phyloP scores from a whole-genome alignment of 2,888 invertebrate species.

The Sphecodes monilicornis region DNA sequence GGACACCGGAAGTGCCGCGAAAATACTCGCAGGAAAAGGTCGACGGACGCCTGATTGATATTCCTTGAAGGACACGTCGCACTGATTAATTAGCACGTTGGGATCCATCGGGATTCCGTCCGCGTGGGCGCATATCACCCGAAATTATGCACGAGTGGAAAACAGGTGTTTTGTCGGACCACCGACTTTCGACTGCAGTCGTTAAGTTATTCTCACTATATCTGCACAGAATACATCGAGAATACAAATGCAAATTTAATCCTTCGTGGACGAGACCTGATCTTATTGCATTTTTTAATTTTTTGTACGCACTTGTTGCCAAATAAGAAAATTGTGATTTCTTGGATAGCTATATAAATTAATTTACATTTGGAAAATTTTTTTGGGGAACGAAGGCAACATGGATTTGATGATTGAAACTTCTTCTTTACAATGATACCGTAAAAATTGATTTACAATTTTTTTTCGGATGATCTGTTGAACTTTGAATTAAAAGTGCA shows the following conservation, averaged over 20 bases:
- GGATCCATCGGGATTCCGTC: not conserved
- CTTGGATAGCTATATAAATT: no score
- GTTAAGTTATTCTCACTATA: not conserved
- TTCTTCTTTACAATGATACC: no score
- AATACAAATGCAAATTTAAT: not conserved
- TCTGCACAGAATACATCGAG: not conserved
- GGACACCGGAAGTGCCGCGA: constrained; percentile 37
- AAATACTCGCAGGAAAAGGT: constrained; percentile 30
- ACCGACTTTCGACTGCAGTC: not conserved
- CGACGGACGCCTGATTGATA: constrained; percentile 30
- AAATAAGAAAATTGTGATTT: no score
- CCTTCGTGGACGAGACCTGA: not conserved
- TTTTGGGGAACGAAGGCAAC: no score
- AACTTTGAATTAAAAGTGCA: no score
- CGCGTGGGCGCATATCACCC: not conserved
- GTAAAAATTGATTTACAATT: no score
- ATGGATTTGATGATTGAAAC: no score
- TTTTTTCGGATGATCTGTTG: no score
- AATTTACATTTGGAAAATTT: no score
- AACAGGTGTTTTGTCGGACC: not conserved
- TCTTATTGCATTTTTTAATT: no score
- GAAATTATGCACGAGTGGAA: not conserved
- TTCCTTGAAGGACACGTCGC: not conserved
- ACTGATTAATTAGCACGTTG: constrained; percentile 13
- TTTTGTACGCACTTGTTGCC: no score